Percentiles rank a stretch among this genome's conserved stretches.
These are phyloP conservation scores for Chirona hameri DNA, from an alignment of 2,888 invertebrate species.

Conservation along the genomic window DNA sequence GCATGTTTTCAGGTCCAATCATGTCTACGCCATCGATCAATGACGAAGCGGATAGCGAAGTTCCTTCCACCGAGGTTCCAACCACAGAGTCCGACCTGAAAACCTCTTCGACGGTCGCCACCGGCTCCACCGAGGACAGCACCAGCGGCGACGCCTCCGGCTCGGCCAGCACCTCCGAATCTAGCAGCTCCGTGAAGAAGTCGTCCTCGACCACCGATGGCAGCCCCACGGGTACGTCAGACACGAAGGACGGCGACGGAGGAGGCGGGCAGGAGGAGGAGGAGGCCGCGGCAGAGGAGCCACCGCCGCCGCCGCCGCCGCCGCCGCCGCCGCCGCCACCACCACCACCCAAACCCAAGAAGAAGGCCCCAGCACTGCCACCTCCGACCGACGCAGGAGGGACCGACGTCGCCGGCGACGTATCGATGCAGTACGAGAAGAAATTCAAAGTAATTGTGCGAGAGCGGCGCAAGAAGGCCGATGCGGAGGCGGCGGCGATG, in stretches of 20 bases:
- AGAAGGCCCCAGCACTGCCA: background rate
- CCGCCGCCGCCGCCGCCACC: background rate
- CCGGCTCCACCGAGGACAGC: background rate
- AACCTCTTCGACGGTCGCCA: background rate
- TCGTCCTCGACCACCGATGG: background rate
- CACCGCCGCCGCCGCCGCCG: background rate
- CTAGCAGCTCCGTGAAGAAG: conserved; percentile 22
- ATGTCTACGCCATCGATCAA: background rate
- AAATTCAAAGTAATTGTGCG: background rate
- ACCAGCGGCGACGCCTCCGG: background rate
- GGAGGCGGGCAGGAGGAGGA: background rate
- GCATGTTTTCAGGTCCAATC: background rate
- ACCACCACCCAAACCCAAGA: background rate
- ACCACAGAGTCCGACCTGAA: conserved; percentile 1
- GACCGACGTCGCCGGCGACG: background rate
- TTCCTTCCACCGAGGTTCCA: background rate
- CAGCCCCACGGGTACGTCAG: background rate
- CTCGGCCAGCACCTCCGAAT: background rate
- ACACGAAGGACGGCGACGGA: background rate
- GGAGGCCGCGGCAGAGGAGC: background rate
- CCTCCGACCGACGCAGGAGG: background rate
- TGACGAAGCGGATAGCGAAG: background rate
- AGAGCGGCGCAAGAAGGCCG: too few relatives aligned
- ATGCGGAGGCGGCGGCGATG: background rate
- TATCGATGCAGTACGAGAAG: background rate